Evolutionary conservation across 2,888 invertebrate genomes (phyloP).

Genomic region (Clunio marinus): DNA sequence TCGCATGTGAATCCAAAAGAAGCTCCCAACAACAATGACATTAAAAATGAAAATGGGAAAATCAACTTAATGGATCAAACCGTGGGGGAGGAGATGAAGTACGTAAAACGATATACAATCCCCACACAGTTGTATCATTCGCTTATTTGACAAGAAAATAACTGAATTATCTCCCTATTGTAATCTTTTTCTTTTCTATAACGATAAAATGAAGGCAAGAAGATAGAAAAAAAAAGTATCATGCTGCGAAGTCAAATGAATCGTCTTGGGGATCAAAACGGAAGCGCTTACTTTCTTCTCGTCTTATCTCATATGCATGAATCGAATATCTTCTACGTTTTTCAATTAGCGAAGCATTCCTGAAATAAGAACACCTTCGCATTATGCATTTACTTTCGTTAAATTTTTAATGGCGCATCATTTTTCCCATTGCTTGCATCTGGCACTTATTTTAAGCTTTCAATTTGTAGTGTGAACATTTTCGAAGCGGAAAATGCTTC

Average conservation of each 20-base stretch:
- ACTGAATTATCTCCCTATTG: constrained; percentile 15
- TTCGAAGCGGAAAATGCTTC: neutral
- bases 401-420: constrained; percentile 1
- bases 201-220: too few species aligned
- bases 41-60: constrained; percentile 25
- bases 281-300: neutral
- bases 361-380: neutral
- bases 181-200: neutral
- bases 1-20: neutral
- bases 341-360: neutral
- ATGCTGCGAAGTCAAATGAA: constrained; percentile 16
- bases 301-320: neutral
- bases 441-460: neutral
- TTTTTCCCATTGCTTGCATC: neutral
- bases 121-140: neutral
- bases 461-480: neutral
- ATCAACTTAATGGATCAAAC: constrained; percentile 24
- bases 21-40: neutral
- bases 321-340: neutral
- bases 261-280: neutral
- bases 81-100: neutral
- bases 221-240: neutral
- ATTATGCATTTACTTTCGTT: neutral
- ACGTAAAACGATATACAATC: neutral
- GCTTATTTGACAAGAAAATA: constrained; percentile 19